Evolutionary conservation across 2,888 invertebrate genomes (phyloP), one percentile per base, ranked within the genome.

Genomic region (Drosophila mercatorum): DNA sequence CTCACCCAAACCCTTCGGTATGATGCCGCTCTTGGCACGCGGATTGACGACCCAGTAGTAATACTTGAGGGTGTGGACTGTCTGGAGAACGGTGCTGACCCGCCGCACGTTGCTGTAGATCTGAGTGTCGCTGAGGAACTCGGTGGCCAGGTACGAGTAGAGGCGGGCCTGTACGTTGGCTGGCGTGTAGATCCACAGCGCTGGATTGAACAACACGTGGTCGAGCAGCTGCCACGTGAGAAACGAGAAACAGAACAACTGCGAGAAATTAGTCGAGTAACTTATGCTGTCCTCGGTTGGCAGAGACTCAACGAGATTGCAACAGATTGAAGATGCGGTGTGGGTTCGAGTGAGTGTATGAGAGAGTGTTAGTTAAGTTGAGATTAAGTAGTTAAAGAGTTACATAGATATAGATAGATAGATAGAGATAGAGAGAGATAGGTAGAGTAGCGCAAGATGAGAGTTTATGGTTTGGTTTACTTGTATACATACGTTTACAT

Each of bases 21-120:
- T 96, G 90, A 98, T 98, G 61, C 98, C 98, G 93, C 98, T 98
- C 93, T 98, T 98, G 78, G 97, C 95, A 79, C 97, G 94, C 1
- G 99, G 99, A 94, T 98, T 98, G 69, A 97, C 96, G 52, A 99
- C 97, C 99, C 99, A 99, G 93, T 99, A 99, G 94, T 99, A 99
- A 93, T 98, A 99, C 94, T 99, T 99, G 75, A 99, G 95, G 4
- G 99, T 98, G 93, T 99, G 99, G 82, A 99, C 98, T 34, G 99
- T 98, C 94, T 99, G 99, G 55, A 99, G 94, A 0, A 99, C 98
- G 1, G 99, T 99, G 89, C 98, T 98, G 72, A 99, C 98, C 61
- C 99, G 95, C 62, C 99, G 94, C 61, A 99, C 98, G 93, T 98
- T 98, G 89, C 97, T 98, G 94, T 99, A 99, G 91, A 99, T 98